Evolutionary conservation across 2,113 vertebrate species (phyloP), one percentile per base, ranked within the genome.

Genomic region (Embiotoca jacksoni): DNA sequence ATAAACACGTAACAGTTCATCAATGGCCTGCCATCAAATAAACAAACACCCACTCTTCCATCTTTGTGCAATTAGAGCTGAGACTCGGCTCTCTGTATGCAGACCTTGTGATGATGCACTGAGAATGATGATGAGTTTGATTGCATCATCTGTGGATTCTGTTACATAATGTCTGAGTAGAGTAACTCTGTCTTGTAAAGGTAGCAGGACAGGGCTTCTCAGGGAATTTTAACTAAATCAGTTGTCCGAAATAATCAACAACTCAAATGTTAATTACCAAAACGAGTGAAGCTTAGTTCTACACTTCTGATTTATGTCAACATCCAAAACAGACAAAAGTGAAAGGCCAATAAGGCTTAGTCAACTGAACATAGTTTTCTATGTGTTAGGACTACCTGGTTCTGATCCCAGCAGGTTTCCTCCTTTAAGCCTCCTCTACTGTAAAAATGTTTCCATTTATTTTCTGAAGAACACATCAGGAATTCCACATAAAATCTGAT

Each of bases 401-500:
- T 77, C 30, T 15, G 44, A 82, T n/a, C 50, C 23, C 23, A 5
- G 13, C 44, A 39, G 32, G 37, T 81, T 86, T 75, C 62, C 52
- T 5, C 1, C 52, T 39, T 47, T 39, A 62, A 61, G 14, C 31
- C 23, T 44, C 50, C 37, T 80, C 13, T 9, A 66, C 64, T 80
- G 69, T 87, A 75, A 87, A 89, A 89, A 52, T 4, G 58, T 78
- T 23, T 80, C 33, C 62, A 23, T 75, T 53, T 53, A 41, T 85
- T 87, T 82, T 68, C 63, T 57, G 53, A 66, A 80, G 64, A 86
- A 60, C 79, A 78, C 75, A 63, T 67, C 77, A 72, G 53, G 66
- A 81, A 79, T 3, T 32, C 64, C 50, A 54, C 61, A 65, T 92
- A 80, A 90, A 92, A 91, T 75, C 16, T 23, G 74, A 91, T 88